These are phyloP conservation scores for Sphyrna mokarran DNA, from an alignment of 2,113 vertebrate species.

Conservation along the genomic window DNA sequence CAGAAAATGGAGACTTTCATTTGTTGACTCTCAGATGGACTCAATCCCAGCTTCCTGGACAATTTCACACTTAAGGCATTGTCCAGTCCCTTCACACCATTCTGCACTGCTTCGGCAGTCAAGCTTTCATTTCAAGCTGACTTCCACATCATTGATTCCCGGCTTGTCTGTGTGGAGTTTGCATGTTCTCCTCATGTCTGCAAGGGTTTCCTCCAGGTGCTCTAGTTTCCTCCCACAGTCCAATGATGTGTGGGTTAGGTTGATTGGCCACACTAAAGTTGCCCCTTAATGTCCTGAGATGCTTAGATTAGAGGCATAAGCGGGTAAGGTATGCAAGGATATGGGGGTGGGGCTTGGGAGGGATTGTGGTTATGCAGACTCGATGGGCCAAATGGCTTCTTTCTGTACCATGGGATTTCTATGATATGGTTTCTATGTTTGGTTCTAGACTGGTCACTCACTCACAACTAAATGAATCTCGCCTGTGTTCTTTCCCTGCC, in stretches of 20 bases:
- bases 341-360: too few relatives aligned
- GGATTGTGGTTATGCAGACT: too few relatives aligned
- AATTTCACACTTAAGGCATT: background rate
- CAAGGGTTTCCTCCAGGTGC: too few relatives aligned
- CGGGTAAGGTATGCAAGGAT: too few relatives aligned
- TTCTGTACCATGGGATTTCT: background rate
- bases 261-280: too few relatives aligned
- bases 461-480: background rate
- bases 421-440: background rate
- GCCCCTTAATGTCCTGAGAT: too few relatives aligned
- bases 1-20: background rate
- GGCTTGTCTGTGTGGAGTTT: too few relatives aligned
- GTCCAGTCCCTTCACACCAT: background rate
- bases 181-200: too few relatives aligned
- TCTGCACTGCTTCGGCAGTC: background rate
- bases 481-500: background rate
- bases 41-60: background rate
- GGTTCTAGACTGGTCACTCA: background rate
- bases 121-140: background rate
- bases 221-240: too few relatives aligned
- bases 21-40: background rate
- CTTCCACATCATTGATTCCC: background rate
- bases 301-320: too few relatives aligned
- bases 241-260: too few relatives aligned
- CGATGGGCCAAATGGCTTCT: too few relatives aligned